Evolutionary conservation across 2,797 vertebrate genomes (phyloP), one percentile per base, ranked within the genome.

Genomic region (Enoplosus armatus): DNA sequence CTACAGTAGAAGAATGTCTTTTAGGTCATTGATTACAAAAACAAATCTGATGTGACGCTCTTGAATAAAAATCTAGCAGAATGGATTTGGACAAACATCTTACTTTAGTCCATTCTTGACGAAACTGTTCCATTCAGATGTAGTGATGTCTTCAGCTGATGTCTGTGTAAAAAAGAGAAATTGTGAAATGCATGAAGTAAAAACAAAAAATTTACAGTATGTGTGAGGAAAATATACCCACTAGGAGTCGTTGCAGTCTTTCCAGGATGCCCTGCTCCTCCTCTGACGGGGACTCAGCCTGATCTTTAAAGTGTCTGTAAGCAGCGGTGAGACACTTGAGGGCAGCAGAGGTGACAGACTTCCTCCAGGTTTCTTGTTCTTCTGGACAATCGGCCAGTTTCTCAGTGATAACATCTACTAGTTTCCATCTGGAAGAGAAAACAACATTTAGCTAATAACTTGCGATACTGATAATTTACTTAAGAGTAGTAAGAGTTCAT

Each of bases 31-130:
- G 1, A 37, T 24, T 45, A 3, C 26, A 45, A 55, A 45, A 55
- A 18, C 0, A 27, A 3, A 51, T 72, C 22, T 47, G 15, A 35
- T 22, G 7, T 27, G 7, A 48, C 0, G 4, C 2, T 35, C 1
- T 18, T 39, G 3, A 72, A 26, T 3, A 41, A 69, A 75, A 5
- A n/a, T 20, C 2, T 1, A 33, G 24, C 35, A 37, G 1, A 69
- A 16, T 3, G 6, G 45, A 43, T 22, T 31, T 11, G 8, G 6
- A 72, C 8, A 56, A 48, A 65, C 4, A 43, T 83, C 97, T 91
- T 92, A 99, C 98, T 96, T 99, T n/a, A 99, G 95, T 73, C 98
- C 98, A 0, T 78, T 89, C 90, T 97, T 99, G 82, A 98, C 94
- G 82, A 99, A 94, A 84, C 59, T 90, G 90, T 97, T 97, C 98